Evolutionary conservation across 1,140 invertebrate genomes (phyloP).

Genomic region (Orius laevigatus): DNA sequence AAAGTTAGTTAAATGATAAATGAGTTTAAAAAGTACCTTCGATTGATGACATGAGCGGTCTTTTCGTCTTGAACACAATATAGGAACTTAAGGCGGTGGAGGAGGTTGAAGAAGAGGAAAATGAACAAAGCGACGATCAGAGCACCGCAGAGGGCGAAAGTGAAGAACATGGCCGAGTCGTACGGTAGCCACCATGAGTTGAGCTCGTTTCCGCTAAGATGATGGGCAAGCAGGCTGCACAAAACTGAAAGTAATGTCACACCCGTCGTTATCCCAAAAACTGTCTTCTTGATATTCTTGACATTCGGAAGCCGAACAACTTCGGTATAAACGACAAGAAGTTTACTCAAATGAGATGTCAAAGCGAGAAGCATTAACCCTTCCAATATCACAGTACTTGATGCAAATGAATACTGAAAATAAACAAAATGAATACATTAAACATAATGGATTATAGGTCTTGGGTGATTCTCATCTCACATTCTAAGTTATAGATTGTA

Average conservation of each 20-base stretch:
- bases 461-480: too few relatives aligned
- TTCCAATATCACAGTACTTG: conserved; percentile 31
- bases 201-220: conserved; percentile 32
- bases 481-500: too few relatives aligned
- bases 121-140: conserved; percentile 35
- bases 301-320: conserved; percentile 32
- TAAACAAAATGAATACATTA: conserved; percentile 9
- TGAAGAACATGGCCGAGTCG: conserved; percentile 36
- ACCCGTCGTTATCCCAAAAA: conserved; percentile 38
- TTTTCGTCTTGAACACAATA: conserved; percentile 9
- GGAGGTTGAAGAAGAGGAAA: conserved; percentile 33
- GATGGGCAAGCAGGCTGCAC: conserved; percentile 36
- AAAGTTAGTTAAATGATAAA: neutral
- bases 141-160: conserved; percentile 34
- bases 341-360: conserved; percentile 38
- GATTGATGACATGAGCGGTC: conserved; percentile 10
- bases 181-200: conserved; percentile 40
- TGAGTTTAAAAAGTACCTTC: conserved; percentile 10
- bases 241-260: conserved; percentile 37
- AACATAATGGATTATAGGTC: too few relatives aligned
- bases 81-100: conserved; percentile 23
- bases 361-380: conserved; percentile 34
- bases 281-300: conserved; percentile 35
- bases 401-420: conserved; percentile 27
- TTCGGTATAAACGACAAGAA: conserved; percentile 38